These are phyloP conservation scores for Ferrisia virgata DNA, from an alignment of 2,888 invertebrate genomes.

Conservation along the genomic window DNA sequence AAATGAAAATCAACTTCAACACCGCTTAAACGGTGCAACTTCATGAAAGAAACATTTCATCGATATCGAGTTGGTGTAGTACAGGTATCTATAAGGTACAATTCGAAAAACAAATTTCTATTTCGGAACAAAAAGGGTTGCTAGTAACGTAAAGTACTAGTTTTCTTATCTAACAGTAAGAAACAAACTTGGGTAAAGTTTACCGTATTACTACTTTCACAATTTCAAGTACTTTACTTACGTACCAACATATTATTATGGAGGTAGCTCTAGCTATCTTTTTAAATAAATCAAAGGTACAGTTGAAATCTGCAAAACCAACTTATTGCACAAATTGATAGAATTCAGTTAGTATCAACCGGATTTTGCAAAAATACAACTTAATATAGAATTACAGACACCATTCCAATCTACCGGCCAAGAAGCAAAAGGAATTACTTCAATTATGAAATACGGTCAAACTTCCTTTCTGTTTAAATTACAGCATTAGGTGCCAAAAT, in stretches of 20 bases:
- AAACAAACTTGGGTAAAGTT: background rate
- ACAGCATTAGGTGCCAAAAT: background rate
- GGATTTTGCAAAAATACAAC: background rate
- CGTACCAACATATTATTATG: background rate
- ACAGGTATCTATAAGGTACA: too few species aligned
- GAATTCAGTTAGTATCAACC: background rate
- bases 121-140: background rate
- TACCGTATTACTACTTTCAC: background rate
- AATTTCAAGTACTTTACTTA: too few species aligned
- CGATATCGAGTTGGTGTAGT: background rate
- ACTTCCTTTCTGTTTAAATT: background rate
- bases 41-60: background rate
- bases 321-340: background rate
- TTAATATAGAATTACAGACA: background rate
- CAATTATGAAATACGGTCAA: background rate
- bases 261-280: background rate
- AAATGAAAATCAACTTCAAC: background rate
- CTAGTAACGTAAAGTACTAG: background rate
- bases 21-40: background rate
- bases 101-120: background rate
- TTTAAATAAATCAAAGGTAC: background rate
- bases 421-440: background rate
- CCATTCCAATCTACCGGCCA: background rate
- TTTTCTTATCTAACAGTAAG: conserved; percentile 12
- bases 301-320: background rate